phyloP scores from a whole-genome alignment of 2,888 invertebrate genomes.

The Encarsia formosa region DNA sequence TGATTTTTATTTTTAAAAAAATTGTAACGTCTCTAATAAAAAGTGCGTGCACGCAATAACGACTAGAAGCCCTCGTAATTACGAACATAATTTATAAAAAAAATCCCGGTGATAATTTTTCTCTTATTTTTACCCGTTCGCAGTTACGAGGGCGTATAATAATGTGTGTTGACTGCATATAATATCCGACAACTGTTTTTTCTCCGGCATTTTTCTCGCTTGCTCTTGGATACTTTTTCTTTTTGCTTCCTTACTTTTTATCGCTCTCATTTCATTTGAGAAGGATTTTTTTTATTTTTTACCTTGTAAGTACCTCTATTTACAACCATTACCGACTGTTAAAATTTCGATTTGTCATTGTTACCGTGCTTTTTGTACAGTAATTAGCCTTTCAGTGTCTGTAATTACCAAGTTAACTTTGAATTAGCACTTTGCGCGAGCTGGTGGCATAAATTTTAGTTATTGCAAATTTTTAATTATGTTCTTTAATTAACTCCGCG shows the following conservation, averaged over 20 bases:
- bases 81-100: slow-evolving; percentile 40
- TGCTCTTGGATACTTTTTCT: neutral
- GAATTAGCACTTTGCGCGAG: too few species aligned
- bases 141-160: neutral
- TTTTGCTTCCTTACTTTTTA: neutral
- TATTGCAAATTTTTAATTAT: too few species aligned
- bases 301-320: neutral
- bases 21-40: too few species aligned
- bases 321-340: slow-evolving; percentile 6
- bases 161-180: neutral
- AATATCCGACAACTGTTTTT: slow-evolving; percentile 4
- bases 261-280: neutral
- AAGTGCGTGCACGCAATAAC: neutral
- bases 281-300: slow-evolving; percentile 7
- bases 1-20: too few species aligned
- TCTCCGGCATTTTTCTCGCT: neutral
- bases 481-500: too few species aligned
- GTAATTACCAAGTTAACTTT: too few species aligned
- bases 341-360: slow-evolving; percentile 4
- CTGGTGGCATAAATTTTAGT: too few species aligned
- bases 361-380: neutral
- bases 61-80: slow-evolving; percentile 34
- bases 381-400: too few species aligned
- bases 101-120: slow-evolving; percentile 26
- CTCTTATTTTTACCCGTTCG: slow-evolving; percentile 12